Conservation (phyloP, 2,888 invertebrate genomes). For the Merodon equestris region DNA sequence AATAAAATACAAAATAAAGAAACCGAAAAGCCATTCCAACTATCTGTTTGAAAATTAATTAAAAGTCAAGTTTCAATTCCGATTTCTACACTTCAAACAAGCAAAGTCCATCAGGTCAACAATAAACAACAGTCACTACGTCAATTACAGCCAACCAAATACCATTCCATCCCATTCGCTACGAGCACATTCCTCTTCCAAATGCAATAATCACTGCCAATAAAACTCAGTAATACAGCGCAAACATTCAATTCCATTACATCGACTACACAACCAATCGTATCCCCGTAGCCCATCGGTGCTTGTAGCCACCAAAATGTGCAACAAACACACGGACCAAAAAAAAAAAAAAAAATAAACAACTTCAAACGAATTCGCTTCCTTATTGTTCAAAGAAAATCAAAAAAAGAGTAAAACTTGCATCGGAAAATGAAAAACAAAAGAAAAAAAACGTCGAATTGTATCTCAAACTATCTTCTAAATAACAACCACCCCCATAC, state of each 20-base stretch:
- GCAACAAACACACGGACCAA: slow-evolving; percentile 27
- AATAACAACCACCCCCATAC: slow-evolving; percentile 48
- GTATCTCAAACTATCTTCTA: slow-evolving; percentile 59
- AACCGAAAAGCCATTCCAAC: too few relatives aligned
- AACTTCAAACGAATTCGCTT: slow-evolving; percentile 58
- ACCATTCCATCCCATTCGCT: slow-evolving; percentile 32
- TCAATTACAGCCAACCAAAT: slow-evolving; percentile 20
- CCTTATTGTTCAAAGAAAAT: slow-evolving; percentile 56
- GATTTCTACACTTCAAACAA: slow-evolving; percentile 28
- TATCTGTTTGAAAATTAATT: background rate
- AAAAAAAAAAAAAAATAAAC: slow-evolving; percentile 37
- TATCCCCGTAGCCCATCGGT: too few relatives aligned
- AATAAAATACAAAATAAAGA: too few relatives aligned
- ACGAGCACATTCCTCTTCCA: slow-evolving; percentile 36
- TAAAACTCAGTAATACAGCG: slow-evolving; percentile 46
- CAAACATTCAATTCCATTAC: slow-evolving; percentile 45
- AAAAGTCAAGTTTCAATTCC: slow-evolving; percentile 12
- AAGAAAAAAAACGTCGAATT: slow-evolving; percentile 46
- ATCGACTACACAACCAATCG: background rate
- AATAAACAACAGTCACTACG: slow-evolving; percentile 12
- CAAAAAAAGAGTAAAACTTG: slow-evolving; percentile 26
- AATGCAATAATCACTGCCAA: slow-evolving; percentile 59
- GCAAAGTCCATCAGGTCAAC: slow-evolving; percentile 33
- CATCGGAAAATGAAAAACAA: too few relatives aligned
- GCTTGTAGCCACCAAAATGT: slow-evolving; percentile 17